phyloP scores from a whole-genome alignment of 2,888 invertebrate species.

The Ormyrus thymus region DNA sequence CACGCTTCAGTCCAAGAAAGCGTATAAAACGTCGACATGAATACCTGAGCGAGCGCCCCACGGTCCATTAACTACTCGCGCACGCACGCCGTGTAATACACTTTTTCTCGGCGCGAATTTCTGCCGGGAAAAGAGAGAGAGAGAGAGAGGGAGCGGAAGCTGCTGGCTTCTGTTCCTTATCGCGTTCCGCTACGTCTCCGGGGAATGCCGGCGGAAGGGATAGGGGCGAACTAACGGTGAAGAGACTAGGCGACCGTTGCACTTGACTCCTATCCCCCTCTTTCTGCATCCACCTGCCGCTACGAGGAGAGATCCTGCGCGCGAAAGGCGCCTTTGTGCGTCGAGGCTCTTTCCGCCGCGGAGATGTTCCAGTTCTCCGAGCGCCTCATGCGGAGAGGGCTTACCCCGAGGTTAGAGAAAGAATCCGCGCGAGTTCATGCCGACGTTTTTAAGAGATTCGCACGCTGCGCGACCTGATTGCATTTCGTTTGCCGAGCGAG shows the following conservation, averaged over 20 bases:
- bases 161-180: conserved; percentile 8
- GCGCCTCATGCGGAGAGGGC: background rate
- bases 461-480: too few species aligned
- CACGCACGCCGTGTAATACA: conserved; percentile 1
- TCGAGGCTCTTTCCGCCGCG: background rate
- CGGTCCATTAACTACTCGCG: background rate
- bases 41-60: background rate
- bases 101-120: conserved; percentile 34
- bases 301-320: conserved; percentile 18
- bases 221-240: conserved; percentile 44
- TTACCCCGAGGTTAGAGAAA: too few species aligned
- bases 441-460: too few species aligned
- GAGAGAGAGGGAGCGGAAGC: conserved; percentile 23
- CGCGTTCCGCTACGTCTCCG: conserved; percentile 18
- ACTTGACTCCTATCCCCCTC: background rate
- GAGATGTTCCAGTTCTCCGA: background rate
- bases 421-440: too few species aligned
- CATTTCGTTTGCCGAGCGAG: too few species aligned
- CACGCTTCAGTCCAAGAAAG: too few species aligned
- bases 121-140: background rate
- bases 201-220: conserved; percentile 30
- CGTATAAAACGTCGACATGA: background rate
- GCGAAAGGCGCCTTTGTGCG: background rate
- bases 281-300: conserved; percentile 5
- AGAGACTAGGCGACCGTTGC: background rate